Conservation (phyloP, 2,888 invertebrate species). For the Margaritifera margaritifera region DNA sequence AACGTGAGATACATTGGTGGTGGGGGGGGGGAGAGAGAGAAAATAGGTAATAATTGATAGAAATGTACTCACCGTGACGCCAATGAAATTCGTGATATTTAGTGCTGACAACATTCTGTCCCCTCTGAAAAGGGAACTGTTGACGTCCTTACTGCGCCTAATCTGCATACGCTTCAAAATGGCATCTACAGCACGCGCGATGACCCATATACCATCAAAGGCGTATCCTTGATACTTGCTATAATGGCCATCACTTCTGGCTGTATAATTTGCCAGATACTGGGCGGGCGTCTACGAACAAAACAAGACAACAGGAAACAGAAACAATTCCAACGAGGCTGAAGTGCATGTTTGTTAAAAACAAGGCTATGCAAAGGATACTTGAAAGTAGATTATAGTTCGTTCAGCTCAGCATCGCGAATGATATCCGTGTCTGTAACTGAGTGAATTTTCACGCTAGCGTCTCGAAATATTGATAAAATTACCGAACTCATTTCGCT, state of each 20-base stretch:
- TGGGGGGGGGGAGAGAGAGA: too few relatives aligned
- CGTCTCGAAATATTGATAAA: too few relatives aligned
- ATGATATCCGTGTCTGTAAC: too few relatives aligned
- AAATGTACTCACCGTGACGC: constrained; percentile 77
- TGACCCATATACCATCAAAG: constrained; percentile 98
- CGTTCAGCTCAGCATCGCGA: too few relatives aligned
- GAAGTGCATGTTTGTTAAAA: too few relatives aligned
- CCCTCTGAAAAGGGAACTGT: constrained; percentile 43
- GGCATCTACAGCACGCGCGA: constrained; percentile 93
- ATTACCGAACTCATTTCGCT: too few relatives aligned
- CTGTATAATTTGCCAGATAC: constrained; percentile 89
- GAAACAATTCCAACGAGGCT: not conserved
- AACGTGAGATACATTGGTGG: too few relatives aligned
- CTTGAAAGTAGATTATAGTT: too few relatives aligned
- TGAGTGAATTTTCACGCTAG: too few relatives aligned
- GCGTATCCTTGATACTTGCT: constrained; percentile 98
- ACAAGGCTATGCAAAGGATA: too few relatives aligned
- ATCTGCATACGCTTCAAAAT: constrained; percentile 77
- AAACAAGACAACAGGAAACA: not conserved
- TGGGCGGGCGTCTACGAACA: constrained; percentile 78
- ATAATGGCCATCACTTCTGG: constrained; percentile 85
- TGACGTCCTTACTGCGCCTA: not conserved
- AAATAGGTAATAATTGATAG: not conserved
- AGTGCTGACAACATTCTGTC: constrained; percentile 77
- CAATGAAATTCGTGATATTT: constrained; percentile 93